phyloP scores from a whole-genome alignment of 2,113 vertebrate genomes.

The Ochotona curzoniae region DNA sequence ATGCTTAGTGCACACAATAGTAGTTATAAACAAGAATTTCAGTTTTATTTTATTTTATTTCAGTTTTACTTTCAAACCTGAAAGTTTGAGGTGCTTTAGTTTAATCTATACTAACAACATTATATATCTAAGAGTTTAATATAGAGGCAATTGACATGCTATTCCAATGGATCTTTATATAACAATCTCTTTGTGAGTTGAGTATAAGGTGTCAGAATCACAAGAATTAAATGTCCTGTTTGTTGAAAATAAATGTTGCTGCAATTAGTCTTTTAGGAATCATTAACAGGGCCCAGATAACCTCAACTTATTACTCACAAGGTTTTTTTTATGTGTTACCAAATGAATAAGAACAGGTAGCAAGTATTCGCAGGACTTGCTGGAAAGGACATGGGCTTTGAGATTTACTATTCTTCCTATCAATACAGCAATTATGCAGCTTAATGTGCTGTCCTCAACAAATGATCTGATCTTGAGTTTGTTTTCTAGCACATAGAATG shows the following conservation, averaged over 20 bases:
- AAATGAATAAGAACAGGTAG: neutral
- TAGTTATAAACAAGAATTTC: neutral
- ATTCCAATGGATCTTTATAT: constrained; percentile 53
- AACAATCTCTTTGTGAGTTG: constrained; percentile 44
- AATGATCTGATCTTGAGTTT: neutral
- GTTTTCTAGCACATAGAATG: neutral
- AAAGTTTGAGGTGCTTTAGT: constrained; percentile 10
- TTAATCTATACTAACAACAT: constrained; percentile 63
- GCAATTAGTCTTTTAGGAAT: neutral
- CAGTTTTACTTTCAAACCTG: constrained; percentile 63
- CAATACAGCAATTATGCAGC: neutral
- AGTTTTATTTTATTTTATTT: no score
- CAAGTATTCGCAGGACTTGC: neutral
- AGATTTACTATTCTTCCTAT: neutral
- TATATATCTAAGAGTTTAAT: constrained; percentile 51
- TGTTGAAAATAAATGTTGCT: constrained; percentile 9
- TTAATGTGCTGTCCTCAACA: neutral
- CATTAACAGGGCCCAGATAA: neutral
- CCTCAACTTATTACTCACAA: neutral
- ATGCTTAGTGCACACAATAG: constrained; percentile 24
- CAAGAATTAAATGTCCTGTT: constrained; percentile 47
- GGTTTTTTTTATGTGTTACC: neutral
- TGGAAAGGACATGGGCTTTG: neutral
- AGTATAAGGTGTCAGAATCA: constrained; percentile 43
- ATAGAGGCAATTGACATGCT: constrained; percentile 37